Percentiles rank a stretch among this genome's conserved stretches.
Conservation (phyloP, 2,113 vertebrate genomes). For the Gallinago media region DNA sequence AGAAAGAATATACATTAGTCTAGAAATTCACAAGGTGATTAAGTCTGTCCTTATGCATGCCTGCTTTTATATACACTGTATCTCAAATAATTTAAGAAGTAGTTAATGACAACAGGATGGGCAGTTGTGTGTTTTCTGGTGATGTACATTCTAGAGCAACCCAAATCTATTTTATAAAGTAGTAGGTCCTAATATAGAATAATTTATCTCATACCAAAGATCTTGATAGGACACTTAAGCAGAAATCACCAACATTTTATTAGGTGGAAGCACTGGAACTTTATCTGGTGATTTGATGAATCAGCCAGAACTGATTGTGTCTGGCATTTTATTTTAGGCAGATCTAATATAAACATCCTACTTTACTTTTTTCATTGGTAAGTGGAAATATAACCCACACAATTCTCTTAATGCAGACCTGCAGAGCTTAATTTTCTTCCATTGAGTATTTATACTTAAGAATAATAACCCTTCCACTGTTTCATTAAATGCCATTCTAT, state of each 20-base stretch:
- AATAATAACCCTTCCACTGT: not conserved
- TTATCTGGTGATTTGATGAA: not conserved
- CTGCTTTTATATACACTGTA: not conserved
- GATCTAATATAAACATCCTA: not conserved
- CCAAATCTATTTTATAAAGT: not conserved
- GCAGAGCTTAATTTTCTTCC: not conserved
- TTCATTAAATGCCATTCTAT: not conserved
- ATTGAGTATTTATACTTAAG: not conserved
- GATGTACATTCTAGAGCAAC: not conserved
- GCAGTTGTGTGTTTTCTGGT: not conserved
- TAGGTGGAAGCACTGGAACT: not conserved
- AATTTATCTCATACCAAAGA: not conserved
- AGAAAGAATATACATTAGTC: not conserved
- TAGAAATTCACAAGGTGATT: not conserved
- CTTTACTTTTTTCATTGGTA: not conserved
- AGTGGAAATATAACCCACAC: not conserved
- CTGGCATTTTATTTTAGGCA: not conserved
- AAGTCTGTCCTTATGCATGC: not conserved
- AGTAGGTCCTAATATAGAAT: not conserved
- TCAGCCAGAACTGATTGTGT: not conserved
- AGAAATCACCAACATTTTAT: not conserved
- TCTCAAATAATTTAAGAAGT: not conserved
- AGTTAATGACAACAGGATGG: not conserved
- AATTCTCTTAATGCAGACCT: not conserved
- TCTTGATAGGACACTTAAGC: not conserved